These are phyloP conservation scores for Rhizoglyphus robini DNA, from an alignment of 1,140 invertebrate genomes.

Conservation along the genomic window DNA sequence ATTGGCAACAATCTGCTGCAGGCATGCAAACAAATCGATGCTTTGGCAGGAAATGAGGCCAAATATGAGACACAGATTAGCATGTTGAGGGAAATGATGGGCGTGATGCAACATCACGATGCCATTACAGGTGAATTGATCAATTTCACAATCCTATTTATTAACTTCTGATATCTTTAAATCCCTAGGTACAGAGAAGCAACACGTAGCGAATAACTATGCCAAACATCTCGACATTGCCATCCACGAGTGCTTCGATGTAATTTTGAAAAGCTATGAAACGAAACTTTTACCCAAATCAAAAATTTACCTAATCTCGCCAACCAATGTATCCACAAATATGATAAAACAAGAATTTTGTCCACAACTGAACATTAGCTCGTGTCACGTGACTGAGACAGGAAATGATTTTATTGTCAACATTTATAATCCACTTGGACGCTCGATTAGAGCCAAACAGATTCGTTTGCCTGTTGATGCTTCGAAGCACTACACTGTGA, in stretches of 20 bases:
- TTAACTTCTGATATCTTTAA: conserved; percentile 49
- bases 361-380: conserved; percentile 44
- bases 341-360: conserved; percentile 40
- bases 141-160: conserved; percentile 32
- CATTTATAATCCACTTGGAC: conserved; percentile 65
- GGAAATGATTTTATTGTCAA: conserved; percentile 48
- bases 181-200: conserved; percentile 64
- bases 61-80: conserved; percentile 5
- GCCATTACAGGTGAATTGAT: conserved; percentile 61
- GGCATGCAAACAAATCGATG: conserved; percentile 45
- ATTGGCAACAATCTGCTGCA: conserved; percentile 61
- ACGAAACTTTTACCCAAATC: not conserved
- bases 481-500: conserved; percentile 45
- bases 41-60: not conserved
- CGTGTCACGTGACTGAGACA: conserved; percentile 44
- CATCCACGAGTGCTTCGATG: conserved; percentile 31
- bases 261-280: conserved; percentile 39
- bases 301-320: too few species aligned
- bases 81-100: conserved; percentile 18
- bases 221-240: conserved; percentile 38
- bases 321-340: too few species aligned
- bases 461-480: conserved; percentile 53
- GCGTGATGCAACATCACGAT: conserved; percentile 39
- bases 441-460: conserved; percentile 41
- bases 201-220: conserved; percentile 78